Evolutionary conservation across 2,888 invertebrate genomes (phyloP).

Genomic region (Parochlus steinenii): DNA sequence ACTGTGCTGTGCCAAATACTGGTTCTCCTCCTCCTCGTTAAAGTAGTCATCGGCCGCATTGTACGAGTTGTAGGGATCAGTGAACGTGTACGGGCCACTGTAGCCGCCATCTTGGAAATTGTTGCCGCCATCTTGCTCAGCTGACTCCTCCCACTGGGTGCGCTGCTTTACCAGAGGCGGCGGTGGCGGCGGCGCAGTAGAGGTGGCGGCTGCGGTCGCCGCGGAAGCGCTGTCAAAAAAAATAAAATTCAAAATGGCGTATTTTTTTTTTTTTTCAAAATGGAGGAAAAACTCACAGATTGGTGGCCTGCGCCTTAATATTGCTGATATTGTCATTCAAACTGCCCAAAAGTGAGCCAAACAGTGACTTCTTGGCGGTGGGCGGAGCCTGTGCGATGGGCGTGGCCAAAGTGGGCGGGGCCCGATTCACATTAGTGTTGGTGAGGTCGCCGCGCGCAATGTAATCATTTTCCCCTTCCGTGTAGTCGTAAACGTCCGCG

Average conservation of each 20-base stretch:
- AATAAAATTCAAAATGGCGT: too few species aligned
- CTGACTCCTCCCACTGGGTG: background rate
- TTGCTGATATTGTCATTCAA: slow-evolving; percentile 3
- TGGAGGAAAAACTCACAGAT: too few species aligned
- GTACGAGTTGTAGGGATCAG: background rate
- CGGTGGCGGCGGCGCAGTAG: slow-evolving; percentile 3
- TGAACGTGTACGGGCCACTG: background rate
- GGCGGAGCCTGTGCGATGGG: slow-evolving; percentile 2
- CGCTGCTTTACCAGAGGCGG: slow-evolving; percentile 4
- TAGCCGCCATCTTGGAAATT: background rate
- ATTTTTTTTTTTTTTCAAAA: too few species aligned
- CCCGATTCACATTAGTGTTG: slow-evolving; percentile 7
- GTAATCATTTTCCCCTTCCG: slow-evolving; percentile 20
- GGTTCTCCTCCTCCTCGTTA: slow-evolving; percentile 30
- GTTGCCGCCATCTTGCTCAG: background rate
- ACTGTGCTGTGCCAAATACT: slow-evolving; percentile 22
- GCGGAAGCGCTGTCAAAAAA: too few species aligned
- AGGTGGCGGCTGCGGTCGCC: slow-evolving; percentile 3
- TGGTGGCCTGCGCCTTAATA: slow-evolving; percentile 9
- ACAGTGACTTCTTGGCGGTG: slow-evolving; percentile 6
- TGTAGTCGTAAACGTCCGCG: slow-evolving; percentile 17
- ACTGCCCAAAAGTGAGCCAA: slow-evolving; percentile 9
- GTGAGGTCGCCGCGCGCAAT: slow-evolving; percentile 19
- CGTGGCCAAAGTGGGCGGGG: background rate
- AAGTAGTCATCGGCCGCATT: slow-evolving; percentile 22